phyloP scores from a whole-genome alignment of 2,888 invertebrate species.

The Apodemia hepburni region DNA sequence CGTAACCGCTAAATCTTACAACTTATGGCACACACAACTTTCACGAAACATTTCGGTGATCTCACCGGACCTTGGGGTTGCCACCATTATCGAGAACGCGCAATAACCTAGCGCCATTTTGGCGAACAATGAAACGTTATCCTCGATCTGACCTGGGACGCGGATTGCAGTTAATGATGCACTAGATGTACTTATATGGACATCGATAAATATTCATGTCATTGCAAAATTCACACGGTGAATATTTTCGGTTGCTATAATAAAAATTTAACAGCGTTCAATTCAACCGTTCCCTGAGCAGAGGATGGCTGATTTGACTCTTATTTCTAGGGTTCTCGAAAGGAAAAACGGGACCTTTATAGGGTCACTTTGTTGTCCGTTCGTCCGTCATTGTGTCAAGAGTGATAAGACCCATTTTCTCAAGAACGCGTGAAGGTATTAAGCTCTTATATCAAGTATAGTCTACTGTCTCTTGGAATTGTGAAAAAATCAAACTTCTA shows the following conservation, averaged over 20 bases:
- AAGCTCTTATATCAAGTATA: too few relatives aligned
- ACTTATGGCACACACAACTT: conserved; percentile 37
- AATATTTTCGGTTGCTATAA: not conserved
- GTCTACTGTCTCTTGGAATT: too few relatives aligned
- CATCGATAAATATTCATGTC: conserved; percentile 5
- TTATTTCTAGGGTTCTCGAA: too few relatives aligned
- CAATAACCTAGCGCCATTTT: conserved; percentile 44
- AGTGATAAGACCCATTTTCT: too few relatives aligned
- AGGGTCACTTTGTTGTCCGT: too few relatives aligned
- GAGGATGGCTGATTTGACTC: too few relatives aligned
- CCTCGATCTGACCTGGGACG: conserved; percentile 26
- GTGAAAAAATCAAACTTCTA: too few relatives aligned
- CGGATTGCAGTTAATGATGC: conserved; percentile 21
- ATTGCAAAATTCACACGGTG: not conserved
- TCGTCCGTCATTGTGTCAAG: too few relatives aligned
- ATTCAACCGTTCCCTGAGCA: too few relatives aligned
- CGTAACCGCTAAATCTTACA: conserved; percentile 31
- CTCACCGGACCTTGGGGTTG: conserved; percentile 51
- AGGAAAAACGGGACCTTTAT: too few relatives aligned
- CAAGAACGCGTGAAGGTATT: too few relatives aligned
- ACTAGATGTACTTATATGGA: conserved; percentile 24
- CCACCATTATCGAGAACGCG: conserved; percentile 39
- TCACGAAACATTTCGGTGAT: conserved; percentile 53
- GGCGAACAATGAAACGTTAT: conserved; percentile 35
- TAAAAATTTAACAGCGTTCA: not conserved